Base-by-base conservation (phyloP, 2,888 invertebrate genomes). In the Exocentrus adspersus region DNA sequence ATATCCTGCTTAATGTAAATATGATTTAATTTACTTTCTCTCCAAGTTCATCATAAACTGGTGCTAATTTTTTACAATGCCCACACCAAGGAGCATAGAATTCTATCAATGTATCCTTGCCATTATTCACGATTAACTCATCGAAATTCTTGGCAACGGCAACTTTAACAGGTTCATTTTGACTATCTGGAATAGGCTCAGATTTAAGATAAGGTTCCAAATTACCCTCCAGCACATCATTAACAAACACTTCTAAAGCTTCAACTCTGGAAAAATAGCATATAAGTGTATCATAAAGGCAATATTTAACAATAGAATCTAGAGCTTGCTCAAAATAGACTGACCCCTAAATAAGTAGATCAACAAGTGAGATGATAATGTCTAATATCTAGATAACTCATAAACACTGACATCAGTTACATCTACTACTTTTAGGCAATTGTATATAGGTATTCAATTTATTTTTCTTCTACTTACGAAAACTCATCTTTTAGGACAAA, bases 81-180 rank as follows among this genome's bases (percentile, higher is more conserved):
- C 98, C 98, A 82, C 97, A 97, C 98, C 98, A 98, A 0, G 98
- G 98, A 30, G 98, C 98, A 83, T 99, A 99, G 86, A 99, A 99
- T 85, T 99, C 98, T 72, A 99, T 88, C 43, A 99, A 87, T 1
- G 95, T 94, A 81, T 99, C 99, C 79, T 95, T 92, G 28, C 87
- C 92, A 75, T 94, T 92, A 80, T 98, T 92, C 1, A 89, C 90
- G 0, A 99, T 95, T 60, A 97, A 86, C 60, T 98, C 94, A 79
- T 97, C 93, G 84, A 98, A 99, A 87, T 98, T 99, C 85, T 95
- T 95, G 68, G 92, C 98, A 6, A 99, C 99, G 2, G 95, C 96
- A 37, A 96, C 90, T 77, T 90, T 93, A 0, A 95, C 94, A 7
- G 91, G 90, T 0, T 90, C 93, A 75, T 90, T 90, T 78, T 95